Evolutionary conservation across 2,113 vertebrate species (phyloP), one percentile per base, ranked within the genome.

Genomic region (Terrapene triunguis): DNA sequence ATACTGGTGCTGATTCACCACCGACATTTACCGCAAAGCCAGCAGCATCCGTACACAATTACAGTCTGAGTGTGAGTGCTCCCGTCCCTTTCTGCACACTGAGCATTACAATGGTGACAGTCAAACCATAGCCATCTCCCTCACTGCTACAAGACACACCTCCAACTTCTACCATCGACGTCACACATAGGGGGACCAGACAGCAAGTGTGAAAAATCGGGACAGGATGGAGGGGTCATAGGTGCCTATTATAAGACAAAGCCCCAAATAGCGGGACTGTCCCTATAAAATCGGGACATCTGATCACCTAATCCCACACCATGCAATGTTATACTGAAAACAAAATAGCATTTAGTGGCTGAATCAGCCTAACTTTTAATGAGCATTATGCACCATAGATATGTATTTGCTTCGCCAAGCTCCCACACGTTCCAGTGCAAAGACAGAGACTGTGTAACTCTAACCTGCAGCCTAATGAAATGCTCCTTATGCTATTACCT

Each of bases 391-490:
- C 65, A 86, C 91, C 88, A 53, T 12, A 32, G 81, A 50, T 0
- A 79, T n/a, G 35, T 65, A 82, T 47, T 87, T 89, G 4, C 2
- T 10, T 54, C 80, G 87, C 88, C 92, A 80, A 89, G 84, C 76
- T 94, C 88, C 29, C 82, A 87, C 78, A 76, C 0, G 0, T 57
- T 83, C 80, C 87, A 94, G 65, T 90, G 96, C 82, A 90, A 87
- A 90, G 93, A 38, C 25, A 29, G 72, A n/a, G 62, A 74, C 59
- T 82, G 82, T n/a, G 80, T 25, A 32, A 9, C 69, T 22, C 76
- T 92, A 57, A 87, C 44, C 88, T 85, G 59, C 82, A 85, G 82
- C 24, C 54, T 85, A 92, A 93, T 47, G 44, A 87, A 93, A 94
- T 17, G 35, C 44, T 89, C 25, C 88, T 78, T 76, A 47, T 0